A percentile compares a stretch with the other conserved stretches of the same genome.
Conservation (phyloP, 2,113 vertebrate species). For the Ivindomyrus marchei region DNA sequence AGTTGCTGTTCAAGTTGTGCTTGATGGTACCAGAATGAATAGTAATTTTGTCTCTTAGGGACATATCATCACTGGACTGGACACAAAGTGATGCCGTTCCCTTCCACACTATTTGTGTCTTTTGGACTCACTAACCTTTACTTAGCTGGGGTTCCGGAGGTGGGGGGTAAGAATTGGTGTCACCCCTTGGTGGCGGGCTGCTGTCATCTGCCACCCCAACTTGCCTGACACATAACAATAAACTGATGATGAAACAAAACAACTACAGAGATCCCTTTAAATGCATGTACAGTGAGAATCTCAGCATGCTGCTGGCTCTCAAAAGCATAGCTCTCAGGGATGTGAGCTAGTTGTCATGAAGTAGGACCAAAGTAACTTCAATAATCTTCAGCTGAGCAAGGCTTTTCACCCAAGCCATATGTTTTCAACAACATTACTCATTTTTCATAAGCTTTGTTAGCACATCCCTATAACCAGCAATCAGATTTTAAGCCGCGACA, state of each 20-base stretch:
- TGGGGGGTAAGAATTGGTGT: slow-evolving; percentile 45
- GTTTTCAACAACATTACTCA: too few relatives aligned
- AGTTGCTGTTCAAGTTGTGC: neutral
- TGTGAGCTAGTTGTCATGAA: neutral
- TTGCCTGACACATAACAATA: slow-evolving; percentile 30
- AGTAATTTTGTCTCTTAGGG: neutral
- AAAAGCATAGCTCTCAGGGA: neutral
- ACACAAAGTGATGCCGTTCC: neutral
- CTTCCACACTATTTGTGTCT: neutral
- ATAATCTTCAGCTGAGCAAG: neutral
- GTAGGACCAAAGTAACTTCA: neutral
- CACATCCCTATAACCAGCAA: neutral
- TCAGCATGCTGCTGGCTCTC: neutral
- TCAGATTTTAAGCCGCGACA: neutral
- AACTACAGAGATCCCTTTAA: neutral
- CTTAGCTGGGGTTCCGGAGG: slow-evolving; percentile 44
- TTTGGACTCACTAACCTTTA: slow-evolving; percentile 33
- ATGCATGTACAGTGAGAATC: neutral
- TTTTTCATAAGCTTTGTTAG: neutral
- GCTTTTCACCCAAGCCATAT: neutral
- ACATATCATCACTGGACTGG: neutral
- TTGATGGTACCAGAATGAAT: neutral
- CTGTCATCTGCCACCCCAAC: slow-evolving; percentile 31
- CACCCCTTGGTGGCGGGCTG: slow-evolving; percentile 30
- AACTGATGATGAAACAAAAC: neutral